Percentiles rank a stretch among this genome's conserved stretches.
These are phyloP conservation scores for Allophyes oxyacanthae DNA, from an alignment of 2,888 invertebrate genomes.

Conservation along the genomic window DNA sequence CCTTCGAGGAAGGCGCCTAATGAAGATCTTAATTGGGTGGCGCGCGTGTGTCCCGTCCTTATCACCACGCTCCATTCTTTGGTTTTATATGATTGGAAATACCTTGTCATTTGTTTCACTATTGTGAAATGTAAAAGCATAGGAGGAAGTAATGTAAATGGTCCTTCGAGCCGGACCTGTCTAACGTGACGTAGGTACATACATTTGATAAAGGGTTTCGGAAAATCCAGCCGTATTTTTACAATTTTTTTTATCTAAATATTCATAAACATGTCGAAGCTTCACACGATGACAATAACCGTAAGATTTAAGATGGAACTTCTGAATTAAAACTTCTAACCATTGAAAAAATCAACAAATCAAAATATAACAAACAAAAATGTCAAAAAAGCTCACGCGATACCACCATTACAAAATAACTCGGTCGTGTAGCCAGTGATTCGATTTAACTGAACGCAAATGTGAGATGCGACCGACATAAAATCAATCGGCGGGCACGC, in stretches of 20 bases:
- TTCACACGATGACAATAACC: constrained; percentile 27
- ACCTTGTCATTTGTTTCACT: constrained; percentile 16
- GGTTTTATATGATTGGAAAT: constrained; percentile 43
- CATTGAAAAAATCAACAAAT: constrained; percentile 64
- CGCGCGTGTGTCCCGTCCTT: constrained; percentile 77
- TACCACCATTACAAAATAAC: constrained; percentile 85
- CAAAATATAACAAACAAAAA: constrained; percentile 70
- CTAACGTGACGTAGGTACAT: not conserved
- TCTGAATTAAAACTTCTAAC: constrained; percentile 49
- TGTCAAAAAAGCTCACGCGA: constrained; percentile 79
- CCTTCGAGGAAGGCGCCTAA: constrained; percentile 82
- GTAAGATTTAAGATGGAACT: constrained; percentile 39
- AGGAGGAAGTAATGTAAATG: not conserved
- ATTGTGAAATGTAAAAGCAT: not conserved
- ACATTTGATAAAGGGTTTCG: not conserved
- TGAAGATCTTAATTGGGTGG: constrained; percentile 85
- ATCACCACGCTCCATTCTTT: constrained; percentile 57
- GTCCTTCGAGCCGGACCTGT: not conserved
- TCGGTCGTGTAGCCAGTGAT: constrained; percentile 83
- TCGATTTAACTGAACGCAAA: constrained; percentile 86
- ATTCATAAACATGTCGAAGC: constrained; percentile 20
- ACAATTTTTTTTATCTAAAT: constrained; percentile 1
- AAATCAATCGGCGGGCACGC: constrained; percentile 88
- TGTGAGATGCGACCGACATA: constrained; percentile 86
- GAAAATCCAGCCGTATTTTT: not conserved